Conservation (phyloP, 2,113 vertebrate genomes). For the Triplophysa tibetana region DNA sequence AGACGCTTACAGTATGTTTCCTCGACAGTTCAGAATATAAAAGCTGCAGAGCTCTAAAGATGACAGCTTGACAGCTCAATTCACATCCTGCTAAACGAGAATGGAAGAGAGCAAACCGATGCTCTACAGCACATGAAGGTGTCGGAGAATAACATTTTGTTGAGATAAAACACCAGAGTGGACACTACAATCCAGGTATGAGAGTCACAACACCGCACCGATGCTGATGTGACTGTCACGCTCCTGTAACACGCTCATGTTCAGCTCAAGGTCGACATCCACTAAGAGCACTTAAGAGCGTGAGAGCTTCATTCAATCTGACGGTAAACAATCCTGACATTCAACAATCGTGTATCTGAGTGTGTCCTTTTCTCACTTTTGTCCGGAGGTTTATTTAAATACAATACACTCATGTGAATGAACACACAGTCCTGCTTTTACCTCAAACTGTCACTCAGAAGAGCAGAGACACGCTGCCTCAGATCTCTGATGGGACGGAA, state of each 20-base stretch:
- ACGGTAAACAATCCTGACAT: conserved; percentile 18
- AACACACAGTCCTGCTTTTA: not conserved
- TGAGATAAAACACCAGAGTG: conserved; percentile 11
- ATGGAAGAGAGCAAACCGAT: not conserved
- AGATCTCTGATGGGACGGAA: conserved; percentile 1
- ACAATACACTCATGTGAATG: not conserved
- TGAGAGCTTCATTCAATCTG: not conserved
- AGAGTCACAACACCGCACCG: not conserved
- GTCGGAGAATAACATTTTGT: conserved; percentile 2
- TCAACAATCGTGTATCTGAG: not conserved
- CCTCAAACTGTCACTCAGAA: not conserved
- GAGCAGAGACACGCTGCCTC: not conserved
- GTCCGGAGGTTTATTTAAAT: not conserved
- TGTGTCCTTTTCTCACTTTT: not conserved
- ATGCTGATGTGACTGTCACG: not conserved
- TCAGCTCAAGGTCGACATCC: conserved; percentile 15
- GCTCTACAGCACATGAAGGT: not conserved
- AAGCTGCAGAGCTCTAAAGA: too few relatives aligned
- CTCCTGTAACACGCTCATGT: conserved; percentile 1
- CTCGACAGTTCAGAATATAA: too few relatives aligned
- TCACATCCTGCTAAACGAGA: not conserved
- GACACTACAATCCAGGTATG: not conserved
- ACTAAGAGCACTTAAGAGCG: conserved; percentile 7
- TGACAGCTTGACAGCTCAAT: conserved; percentile 1
- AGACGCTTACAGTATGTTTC: not conserved